These are phyloP conservation scores for Meloidogyne chitwoodi DNA, from an alignment of 1,140 invertebrate species.

Conservation along the genomic window DNA sequence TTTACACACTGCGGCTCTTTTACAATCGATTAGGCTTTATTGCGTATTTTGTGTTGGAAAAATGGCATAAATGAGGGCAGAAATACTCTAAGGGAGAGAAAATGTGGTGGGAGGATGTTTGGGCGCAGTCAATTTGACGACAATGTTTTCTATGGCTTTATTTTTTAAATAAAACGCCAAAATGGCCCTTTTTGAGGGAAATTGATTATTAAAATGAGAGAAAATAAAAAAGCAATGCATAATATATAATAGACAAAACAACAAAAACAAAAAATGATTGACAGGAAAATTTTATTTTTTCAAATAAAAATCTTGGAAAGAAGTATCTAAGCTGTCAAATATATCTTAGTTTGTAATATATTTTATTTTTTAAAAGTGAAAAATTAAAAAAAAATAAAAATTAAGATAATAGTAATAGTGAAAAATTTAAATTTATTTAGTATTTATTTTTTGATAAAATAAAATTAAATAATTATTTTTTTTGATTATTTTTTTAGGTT, in stretches of 20 bases:
- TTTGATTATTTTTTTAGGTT: no score
- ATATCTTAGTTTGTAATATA: no score
- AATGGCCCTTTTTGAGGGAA: neutral
- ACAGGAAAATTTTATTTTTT: neutral
- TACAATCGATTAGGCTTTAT: neutral
- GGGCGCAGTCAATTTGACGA: neutral
- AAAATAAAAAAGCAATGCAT: neutral
- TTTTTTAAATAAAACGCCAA: neutral
- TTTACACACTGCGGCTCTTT: neutral
- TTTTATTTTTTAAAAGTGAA: no score
- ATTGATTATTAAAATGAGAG: neutral
- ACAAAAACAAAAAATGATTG: neutral
- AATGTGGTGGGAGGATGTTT: neutral
- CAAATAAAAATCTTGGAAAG: neutral
- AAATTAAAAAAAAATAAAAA: no score
- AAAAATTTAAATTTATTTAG: no score
- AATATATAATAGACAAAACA: neutral
- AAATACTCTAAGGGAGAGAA: neutral
- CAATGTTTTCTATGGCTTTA: neutral
- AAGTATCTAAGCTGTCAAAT: neutral
- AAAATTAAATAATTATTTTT: no score
- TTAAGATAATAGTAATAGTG: no score
- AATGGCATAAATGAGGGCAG: neutral
- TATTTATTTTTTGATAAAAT: no score
- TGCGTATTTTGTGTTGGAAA: neutral